Conservation (phyloP, 2,888 invertebrate species). For the Cybosia mesomella region DNA sequence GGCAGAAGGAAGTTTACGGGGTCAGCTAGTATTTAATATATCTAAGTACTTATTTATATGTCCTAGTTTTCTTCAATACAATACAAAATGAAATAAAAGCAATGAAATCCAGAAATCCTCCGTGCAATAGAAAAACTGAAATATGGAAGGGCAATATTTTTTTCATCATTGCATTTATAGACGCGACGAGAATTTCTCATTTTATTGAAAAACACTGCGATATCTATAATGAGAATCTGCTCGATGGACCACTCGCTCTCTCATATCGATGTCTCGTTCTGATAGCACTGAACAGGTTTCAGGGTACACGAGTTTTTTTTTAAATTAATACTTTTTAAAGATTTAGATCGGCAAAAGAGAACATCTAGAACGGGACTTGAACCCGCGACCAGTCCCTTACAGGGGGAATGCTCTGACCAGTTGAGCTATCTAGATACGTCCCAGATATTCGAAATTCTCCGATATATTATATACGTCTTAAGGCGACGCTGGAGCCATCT, state of each 20-base stretch:
- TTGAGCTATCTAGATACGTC: no score
- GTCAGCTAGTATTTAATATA: no score
- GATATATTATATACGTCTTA: no score
- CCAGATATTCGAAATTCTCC: no score
- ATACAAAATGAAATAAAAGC: not conserved
- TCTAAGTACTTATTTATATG: not conserved
- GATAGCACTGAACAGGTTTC: not conserved
- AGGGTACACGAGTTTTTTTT: no score
- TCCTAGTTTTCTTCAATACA: not conserved
- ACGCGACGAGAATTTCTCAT: slow-evolving; percentile 7
- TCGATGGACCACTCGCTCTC: slow-evolving; percentile 12
- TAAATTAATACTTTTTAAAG: no score
- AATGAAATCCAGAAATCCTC: not conserved
- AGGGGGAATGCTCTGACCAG: no score
- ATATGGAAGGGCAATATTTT: slow-evolving; percentile 22
- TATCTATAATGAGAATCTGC: slow-evolving; percentile 32
- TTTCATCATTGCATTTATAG: slow-evolving; percentile 21
- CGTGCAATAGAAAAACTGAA: slow-evolving; percentile 19
- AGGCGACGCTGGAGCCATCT: no score
- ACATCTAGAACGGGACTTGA: no score
- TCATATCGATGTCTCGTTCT: slow-evolving; percentile 12
- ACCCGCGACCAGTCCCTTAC: no score
- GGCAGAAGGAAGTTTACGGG: no score
- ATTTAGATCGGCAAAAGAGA: no score
- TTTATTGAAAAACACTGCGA: slow-evolving; percentile 28